Conservation (phyloP, 2,113 vertebrate genomes). For the Callipepla squamata region DNA sequence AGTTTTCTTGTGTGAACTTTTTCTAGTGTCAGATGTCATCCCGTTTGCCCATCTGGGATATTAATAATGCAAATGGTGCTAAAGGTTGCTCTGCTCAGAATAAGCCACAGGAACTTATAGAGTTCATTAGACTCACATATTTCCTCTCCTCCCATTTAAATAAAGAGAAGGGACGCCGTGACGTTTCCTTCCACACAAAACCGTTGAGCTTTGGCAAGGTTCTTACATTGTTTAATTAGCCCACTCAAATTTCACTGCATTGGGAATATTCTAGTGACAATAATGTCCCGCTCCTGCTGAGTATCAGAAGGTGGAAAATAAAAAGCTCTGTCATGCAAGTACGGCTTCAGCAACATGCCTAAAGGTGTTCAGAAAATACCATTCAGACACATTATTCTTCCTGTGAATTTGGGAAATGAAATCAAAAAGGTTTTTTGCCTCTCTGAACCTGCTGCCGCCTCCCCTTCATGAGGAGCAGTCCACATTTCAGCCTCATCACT, state of each 20-base stretch:
- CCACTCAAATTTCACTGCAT: constrained; percentile 62
- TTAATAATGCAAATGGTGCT: constrained; percentile 66
- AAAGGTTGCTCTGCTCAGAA: constrained; percentile 51
- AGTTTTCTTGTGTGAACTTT: constrained; percentile 30
- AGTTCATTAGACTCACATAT: constrained; percentile 63
- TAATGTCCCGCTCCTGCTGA: constrained; percentile 60
- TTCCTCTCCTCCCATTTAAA: constrained; percentile 37
- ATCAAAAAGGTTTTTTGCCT: background rate
- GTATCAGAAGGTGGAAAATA: constrained; percentile 59
- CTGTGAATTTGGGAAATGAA: background rate
- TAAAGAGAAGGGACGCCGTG: background rate
- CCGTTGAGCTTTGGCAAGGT: constrained; percentile 48
- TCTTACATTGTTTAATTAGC: constrained; percentile 68
- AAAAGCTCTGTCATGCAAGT: constrained; percentile 61
- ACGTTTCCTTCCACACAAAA: constrained; percentile 30
- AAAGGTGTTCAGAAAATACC: constrained; percentile 39
- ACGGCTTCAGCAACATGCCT: constrained; percentile 47
- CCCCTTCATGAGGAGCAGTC: background rate
- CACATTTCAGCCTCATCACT: background rate
- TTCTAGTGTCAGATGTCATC: constrained; percentile 47
- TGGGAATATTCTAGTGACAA: constrained; percentile 62
- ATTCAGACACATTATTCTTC: constrained; percentile 40
- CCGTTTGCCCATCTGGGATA: constrained; percentile 57
- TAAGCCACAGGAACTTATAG: constrained; percentile 42
- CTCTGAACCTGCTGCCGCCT: background rate